Evolutionary conservation across 2,888 invertebrate species (phyloP), one percentile per base, ranked within the genome.

Genomic region (Leucoma salicis): DNA sequence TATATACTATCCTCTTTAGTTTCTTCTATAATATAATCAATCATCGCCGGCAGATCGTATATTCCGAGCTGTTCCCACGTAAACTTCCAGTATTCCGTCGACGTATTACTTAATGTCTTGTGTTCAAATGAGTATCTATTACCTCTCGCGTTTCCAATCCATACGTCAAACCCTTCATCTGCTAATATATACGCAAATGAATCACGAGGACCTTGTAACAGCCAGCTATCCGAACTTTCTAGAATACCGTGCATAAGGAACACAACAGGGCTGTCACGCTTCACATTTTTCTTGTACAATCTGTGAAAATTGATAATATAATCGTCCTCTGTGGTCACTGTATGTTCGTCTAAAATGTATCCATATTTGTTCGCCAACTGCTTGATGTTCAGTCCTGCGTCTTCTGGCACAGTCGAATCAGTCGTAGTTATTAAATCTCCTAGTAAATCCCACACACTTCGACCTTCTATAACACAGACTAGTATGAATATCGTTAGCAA

Each of bases 121-220:
- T 43, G 43, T 1, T 47, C 53, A 2, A 75, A 43, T 1, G 43
- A 58, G 3, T 82, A 68, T 63, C 91, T 91, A 73, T 96, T 96
- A 0, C 96, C 96, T 59, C 96, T 90, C 1, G 93, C 92, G 74
- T 97, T 97, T 0, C 95, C 95, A 67, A 97, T 67, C 96, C 96
- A 97, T 0, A 94, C 93, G 57, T 95, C 94, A 61, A 91, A 94
- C 2, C 94, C 93, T 35, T 77, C 66, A 46, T 94, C 92, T 0
- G 93, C 90, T 43, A 94, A 87, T 62, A 92, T 86, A 78, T 91
- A 94, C 59, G 79, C 95, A 41, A 87, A 53, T 61, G 89, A 92
- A 51, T 91, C 90, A 37, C 90, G 79, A 1, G 91, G 93, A n/a
- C 93, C 93, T 62, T 92, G 91, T 1, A 94, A 76, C 10, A 64